Evolutionary conservation across 2,888 invertebrate genomes (phyloP), one percentile per base, ranked within the genome.

Genomic region (Cataglyphis altisquamis): DNA sequence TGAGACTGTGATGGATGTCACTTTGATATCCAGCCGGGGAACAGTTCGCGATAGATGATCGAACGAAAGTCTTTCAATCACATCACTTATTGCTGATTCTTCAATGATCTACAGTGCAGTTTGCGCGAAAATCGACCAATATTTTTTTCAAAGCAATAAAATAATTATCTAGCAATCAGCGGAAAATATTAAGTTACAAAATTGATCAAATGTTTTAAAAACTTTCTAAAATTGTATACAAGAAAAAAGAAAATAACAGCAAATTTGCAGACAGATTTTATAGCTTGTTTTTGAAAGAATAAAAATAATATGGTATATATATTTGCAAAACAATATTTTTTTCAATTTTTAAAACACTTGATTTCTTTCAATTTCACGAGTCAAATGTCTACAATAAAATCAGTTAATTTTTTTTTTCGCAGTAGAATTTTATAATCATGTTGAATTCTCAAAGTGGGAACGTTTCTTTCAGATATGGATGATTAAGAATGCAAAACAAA

Each of bases 1-100:
- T 88, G 90, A 88, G 90, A 93, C 90, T 91, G 92, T 94, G 94
- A 94, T 92, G 90, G 94, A 94, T 91, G 91, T 89, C 90, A 91
- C 60, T 32, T 92, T 92, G 91, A 91, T 90, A 89, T 39, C 36
- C 63, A 60, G 25, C 18, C 48, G 81, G 57, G 73, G 32, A 66
- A 21, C 48, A 48, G 25, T 18, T 45, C 75, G 41, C 85, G 32
- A 77, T 75, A 18, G 81, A 82, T 86, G 81, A 78, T 86, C 81
- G 81, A 88, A 90, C 84, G 91, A 92, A 91, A 91, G 67, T 78
- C 45, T 9, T 70, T 67, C 67, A 67, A 77, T 77, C 68, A n/a
- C 55, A 39, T 55, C 32, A 41, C 29, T 67, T 55, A 39, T 72
- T 39, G 25, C 25, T 9, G 45, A 48, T 74, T 48, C 36, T 41